phyloP scores from a whole-genome alignment of 2,113 vertebrate genomes.

The Sitta europaea region DNA sequence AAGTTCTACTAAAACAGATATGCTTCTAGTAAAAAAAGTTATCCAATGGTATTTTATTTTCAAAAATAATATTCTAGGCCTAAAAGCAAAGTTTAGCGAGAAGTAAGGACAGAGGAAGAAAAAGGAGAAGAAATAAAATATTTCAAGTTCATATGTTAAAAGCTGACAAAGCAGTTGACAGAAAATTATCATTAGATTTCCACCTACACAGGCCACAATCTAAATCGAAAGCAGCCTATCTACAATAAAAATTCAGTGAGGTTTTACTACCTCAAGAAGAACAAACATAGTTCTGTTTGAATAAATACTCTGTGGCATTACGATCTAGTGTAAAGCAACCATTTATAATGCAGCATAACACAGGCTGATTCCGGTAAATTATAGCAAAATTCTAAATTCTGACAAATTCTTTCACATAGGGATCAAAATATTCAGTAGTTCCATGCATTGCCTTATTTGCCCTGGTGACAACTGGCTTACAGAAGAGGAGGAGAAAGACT shows the following conservation, averaged over 20 bases:
- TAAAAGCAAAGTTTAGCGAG: not conserved
- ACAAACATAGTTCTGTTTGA: not conserved
- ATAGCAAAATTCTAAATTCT: not conserved
- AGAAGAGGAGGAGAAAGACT: not conserved
- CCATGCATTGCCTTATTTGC: not conserved
- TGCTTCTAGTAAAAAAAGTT: slow-evolving; percentile 15
- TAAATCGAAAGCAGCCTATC: not conserved
- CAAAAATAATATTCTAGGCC: not conserved
- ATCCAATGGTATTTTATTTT: not conserved
- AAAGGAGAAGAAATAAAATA: not conserved
- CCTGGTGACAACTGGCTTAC: not conserved
- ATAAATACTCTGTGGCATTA: not conserved
- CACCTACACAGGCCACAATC: not conserved
- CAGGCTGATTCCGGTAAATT: not conserved
- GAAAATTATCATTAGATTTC: not conserved
- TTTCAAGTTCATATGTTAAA: not conserved
- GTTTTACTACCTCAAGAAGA: not conserved
- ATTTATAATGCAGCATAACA: not conserved
- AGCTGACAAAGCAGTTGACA: not conserved
- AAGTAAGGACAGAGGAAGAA: not conserved
- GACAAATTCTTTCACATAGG: not conserved
- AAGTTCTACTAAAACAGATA: slow-evolving; percentile 39
- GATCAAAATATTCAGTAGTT: not conserved
- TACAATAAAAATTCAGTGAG: not conserved
- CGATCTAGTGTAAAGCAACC: not conserved